Percentiles rank a stretch among this genome's conserved stretches.
These are phyloP conservation scores for Tetragonula carbonaria DNA, from an alignment of 2,888 invertebrate species.

Conservation along the genomic window DNA sequence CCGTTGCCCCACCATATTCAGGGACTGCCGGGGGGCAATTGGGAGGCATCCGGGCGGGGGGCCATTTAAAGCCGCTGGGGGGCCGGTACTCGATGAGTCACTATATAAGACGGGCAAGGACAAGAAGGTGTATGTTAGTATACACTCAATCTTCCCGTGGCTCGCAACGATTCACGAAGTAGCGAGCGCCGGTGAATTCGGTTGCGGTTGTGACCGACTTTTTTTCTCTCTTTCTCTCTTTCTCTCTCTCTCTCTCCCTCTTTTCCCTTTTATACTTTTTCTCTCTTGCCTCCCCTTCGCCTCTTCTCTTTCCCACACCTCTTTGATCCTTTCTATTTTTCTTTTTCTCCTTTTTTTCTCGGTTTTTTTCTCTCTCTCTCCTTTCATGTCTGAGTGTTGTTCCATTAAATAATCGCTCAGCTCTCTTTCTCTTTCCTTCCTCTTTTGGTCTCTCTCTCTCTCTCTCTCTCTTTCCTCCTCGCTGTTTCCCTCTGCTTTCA, in stretches of 20 bases:
- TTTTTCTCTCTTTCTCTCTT: constrained; percentile 53
- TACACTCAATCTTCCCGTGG: constrained; percentile 82
- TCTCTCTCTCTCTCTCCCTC: constrained; percentile 18
- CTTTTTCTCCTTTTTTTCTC: neutral
- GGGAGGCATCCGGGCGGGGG: constrained; percentile 57
- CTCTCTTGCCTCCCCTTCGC: too few species aligned
- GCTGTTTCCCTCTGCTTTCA: neutral
- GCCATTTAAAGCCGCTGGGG: constrained; percentile 61
- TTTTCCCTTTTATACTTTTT: neutral
- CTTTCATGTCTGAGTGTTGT: neutral
- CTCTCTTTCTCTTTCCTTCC: neutral
- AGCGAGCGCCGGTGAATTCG: constrained; percentile 71
- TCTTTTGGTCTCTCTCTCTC: neutral
- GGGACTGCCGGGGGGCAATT: constrained; percentile 53
- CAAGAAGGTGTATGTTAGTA: constrained; percentile 83
- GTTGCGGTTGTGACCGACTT: constrained; percentile 74
- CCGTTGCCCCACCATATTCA: constrained; percentile 58
- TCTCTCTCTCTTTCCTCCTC: neutral
- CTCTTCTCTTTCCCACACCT: neutral
- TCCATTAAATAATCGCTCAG: neutral
- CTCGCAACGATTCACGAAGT: constrained; percentile 75
- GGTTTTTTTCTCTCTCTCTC: neutral
- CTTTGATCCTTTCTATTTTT: neutral
- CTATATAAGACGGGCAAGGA: constrained; percentile 84
- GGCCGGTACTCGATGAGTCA: constrained; percentile 81